Evolutionary conservation across 2,113 vertebrate genomes (phyloP).

Genomic region (Percina caprodes): DNA sequence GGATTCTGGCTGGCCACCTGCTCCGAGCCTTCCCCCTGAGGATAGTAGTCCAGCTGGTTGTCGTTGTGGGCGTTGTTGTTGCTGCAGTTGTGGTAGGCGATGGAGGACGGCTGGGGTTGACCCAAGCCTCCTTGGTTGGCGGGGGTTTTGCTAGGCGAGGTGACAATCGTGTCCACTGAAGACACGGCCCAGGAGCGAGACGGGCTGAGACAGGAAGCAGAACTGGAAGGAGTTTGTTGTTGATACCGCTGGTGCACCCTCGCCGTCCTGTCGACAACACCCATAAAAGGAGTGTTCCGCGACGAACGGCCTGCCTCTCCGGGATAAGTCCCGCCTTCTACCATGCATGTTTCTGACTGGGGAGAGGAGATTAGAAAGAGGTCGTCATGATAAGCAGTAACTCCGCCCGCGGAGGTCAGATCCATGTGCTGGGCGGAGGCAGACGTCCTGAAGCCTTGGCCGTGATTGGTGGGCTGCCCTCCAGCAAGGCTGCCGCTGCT

Average conservation of each 20-base stretch:
- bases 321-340: conserved; percentile 88
- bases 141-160: conserved; percentile 87
- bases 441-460: conserved; percentile 90
- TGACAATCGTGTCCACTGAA: conserved; percentile 94
- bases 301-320: conserved; percentile 90
- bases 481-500: conserved; percentile 91
- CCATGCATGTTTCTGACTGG: conserved; percentile 80
- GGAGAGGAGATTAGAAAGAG: conserved; percentile 90
- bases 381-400: conserved; percentile 87
- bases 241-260: conserved; percentile 88
- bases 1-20: conserved; percentile 90
- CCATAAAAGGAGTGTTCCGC: conserved; percentile 96
- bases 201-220: conserved; percentile 76
- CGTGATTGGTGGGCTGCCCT: conserved; percentile 82
- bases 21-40: conserved; percentile 86
- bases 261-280: conserved; percentile 93
- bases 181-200: conserved; percentile 97
- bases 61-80: conserved; percentile 99
- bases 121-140: conserved; percentile 60
- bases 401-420: conserved; percentile 84
- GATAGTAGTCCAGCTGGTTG: conserved; percentile 83
- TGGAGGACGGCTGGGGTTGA: conserved; percentile 86
- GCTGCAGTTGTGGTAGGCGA: conserved; percentile 99
- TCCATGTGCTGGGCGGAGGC: conserved; percentile 94
- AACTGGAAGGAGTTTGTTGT: conserved; percentile 85